A percentile compares a stretch with the other conserved stretches of the same genome.
Evolutionary conservation across 2,797 vertebrate genomes (phyloP).

Genomic region (Coccyzus lansbergi): DNA sequence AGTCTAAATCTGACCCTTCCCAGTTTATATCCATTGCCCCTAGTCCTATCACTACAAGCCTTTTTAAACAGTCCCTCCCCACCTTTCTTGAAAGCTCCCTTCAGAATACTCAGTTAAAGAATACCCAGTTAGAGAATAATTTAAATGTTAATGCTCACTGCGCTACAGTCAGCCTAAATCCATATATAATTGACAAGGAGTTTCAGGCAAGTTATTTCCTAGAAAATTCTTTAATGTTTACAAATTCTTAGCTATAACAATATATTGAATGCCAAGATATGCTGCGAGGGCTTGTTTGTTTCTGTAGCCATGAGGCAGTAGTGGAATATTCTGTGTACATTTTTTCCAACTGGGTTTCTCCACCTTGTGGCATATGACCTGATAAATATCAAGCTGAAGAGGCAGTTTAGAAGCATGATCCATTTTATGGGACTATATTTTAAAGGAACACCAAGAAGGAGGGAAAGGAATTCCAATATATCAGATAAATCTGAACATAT

Average conservation of each 20-base stretch:
- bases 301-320: neutral
- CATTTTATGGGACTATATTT: neutral
- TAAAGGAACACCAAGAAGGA: neutral
- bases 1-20: no score
- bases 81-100: no score
- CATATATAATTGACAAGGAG: neutral
- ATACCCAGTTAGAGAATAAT: neutral
- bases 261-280: neutral
- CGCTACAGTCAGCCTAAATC: neutral
- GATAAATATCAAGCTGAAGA: neutral
- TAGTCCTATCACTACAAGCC: no score
- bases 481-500: neutral
- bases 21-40: no score
- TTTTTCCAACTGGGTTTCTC: neutral
- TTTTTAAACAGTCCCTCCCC: no score
- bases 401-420: neutral
- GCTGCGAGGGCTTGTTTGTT: neutral
- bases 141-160: neutral
- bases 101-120: neutral
- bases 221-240: neutral
- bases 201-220: neutral
- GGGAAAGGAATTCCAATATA: neutral
- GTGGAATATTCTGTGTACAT: neutral
- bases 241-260: neutral
- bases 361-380: neutral